Conservation (phyloP, 2,888 invertebrate genomes). For the Eretmocerus hayati region DNA sequence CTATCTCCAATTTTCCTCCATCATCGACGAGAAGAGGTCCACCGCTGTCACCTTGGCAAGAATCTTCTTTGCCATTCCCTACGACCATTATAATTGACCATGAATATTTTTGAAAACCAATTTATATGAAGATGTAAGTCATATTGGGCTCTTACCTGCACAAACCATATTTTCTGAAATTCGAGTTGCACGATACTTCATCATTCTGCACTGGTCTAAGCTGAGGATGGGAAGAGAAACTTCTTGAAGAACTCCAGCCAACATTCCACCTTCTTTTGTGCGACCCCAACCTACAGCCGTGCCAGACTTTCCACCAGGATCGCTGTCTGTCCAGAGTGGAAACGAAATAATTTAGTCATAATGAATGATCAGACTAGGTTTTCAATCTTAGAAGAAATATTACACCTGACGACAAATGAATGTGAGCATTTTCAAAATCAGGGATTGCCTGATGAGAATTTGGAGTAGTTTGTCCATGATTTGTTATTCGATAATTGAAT, state of each 20-base stretch:
- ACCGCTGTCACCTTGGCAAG: slow-evolving; percentile 85
- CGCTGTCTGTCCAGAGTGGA: slow-evolving; percentile 52
- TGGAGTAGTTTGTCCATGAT: too few species aligned
- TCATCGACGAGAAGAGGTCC: slow-evolving; percentile 72
- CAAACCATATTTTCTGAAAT: slow-evolving; percentile 82
- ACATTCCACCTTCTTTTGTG: slow-evolving; percentile 71
- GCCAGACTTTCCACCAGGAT: slow-evolving; percentile 66
- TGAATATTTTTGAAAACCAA: too few species aligned
- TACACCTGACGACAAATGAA: not conserved
- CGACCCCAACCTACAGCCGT: slow-evolving; percentile 84
- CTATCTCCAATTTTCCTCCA: slow-evolving; percentile 71
- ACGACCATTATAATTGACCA: too few species aligned
- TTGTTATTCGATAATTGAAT: too few species aligned
- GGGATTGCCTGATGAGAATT: not conserved
- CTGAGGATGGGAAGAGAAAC: slow-evolving; percentile 79
- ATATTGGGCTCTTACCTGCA: too few species aligned
- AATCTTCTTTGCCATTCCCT: slow-evolving; percentile 72
- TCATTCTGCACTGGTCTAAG: slow-evolving; percentile 68
- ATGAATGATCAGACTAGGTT: too few species aligned
- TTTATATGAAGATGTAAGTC: too few species aligned
- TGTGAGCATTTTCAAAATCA: not conserved
- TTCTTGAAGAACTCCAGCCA: slow-evolving; percentile 74
- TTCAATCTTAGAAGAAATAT: too few species aligned
- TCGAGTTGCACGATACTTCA: slow-evolving; percentile 76
- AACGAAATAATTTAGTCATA: too few species aligned